Evolutionary conservation across 1,140 invertebrate species (phyloP).

Genomic region (Leptinotarsa texana): DNA sequence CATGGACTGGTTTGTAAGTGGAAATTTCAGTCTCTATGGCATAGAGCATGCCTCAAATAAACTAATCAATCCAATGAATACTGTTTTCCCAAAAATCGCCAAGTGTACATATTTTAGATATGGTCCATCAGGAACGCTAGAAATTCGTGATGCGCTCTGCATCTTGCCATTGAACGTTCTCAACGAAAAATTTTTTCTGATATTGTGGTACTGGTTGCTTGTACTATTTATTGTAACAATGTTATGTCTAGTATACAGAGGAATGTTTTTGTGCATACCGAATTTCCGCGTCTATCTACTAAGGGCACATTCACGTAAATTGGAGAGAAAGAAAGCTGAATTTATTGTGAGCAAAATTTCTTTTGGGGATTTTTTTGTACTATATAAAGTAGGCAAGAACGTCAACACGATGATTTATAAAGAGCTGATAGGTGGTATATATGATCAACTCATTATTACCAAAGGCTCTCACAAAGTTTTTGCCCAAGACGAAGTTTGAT

Average conservation of each 20-base stretch:
- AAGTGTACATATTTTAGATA: conserved; percentile 74
- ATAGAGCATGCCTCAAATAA: conserved; percentile 60
- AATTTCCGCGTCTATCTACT: conserved; percentile 61
- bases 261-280: conserved; percentile 58
- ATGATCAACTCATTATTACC: conserved; percentile 26
- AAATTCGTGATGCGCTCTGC: conserved; percentile 70
- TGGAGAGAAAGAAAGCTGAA: conserved; percentile 57
- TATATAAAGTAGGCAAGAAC: conserved; percentile 70
- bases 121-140: conserved; percentile 65
- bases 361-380: conserved; percentile 72
- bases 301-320: conserved; percentile 59
- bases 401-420: conserved; percentile 66
- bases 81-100: conserved; percentile 76
- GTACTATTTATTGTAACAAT: conserved; percentile 66
- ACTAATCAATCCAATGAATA: conserved; percentile 61
- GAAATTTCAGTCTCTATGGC: conserved; percentile 73
- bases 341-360: conserved; percentile 61
- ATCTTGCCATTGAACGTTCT: conserved; percentile 76
- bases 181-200: conserved; percentile 80
- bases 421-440: conserved; percentile 55
- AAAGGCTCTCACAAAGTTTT: conserved; percentile 6
- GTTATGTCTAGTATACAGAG: conserved; percentile 66
- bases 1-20: conserved; percentile 74
- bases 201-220: conserved; percentile 83
- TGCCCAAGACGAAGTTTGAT: conserved; percentile 18